phyloP scores from a whole-genome alignment of 2,888 invertebrate genomes.

The Cephonodes hylas region DNA sequence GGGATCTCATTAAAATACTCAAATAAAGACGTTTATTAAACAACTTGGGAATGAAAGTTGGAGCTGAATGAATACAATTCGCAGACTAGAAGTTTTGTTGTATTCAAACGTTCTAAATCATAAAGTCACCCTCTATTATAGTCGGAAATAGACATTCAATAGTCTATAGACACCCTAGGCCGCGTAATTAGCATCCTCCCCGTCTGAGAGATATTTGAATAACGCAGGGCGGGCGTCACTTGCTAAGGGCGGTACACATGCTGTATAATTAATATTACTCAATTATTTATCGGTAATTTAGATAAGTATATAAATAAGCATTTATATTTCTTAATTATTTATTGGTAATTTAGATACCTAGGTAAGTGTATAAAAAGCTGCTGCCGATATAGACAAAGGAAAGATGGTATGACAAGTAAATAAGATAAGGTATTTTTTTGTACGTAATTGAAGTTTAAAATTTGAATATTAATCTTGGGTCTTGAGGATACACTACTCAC shows the following conservation, averaged over 20 bases:
- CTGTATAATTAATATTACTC: background rate
- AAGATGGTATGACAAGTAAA: no score
- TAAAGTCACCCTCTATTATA: conserved; percentile 18
- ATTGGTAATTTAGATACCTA: no score
- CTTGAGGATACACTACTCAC: no score
- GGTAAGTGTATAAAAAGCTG: no score
- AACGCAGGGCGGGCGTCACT: conserved; percentile 26
- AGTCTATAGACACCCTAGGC: conserved; percentile 49
- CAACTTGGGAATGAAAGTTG: background rate
- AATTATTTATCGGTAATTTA: no score
- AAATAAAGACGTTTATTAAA: background rate
- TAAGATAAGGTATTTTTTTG: no score
- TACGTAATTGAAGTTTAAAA: no score
- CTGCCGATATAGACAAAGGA: no score
- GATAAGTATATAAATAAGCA: no score
- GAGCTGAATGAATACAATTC: conserved; percentile 24
- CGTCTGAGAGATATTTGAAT: conserved; percentile 66
- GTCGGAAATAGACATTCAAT: conserved; percentile 48
- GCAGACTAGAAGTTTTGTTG: conserved; percentile 21
- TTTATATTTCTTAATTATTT: no score
- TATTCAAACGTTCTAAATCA: conserved; percentile 2
- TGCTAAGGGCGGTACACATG: conserved; percentile 12
- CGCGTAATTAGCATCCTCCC: conserved; percentile 65
- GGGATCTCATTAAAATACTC: background rate
- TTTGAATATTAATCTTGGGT: no score